These are phyloP conservation scores for Abrostola triplasia DNA, from an alignment of 2,888 invertebrate species.

Conservation along the genomic window DNA sequence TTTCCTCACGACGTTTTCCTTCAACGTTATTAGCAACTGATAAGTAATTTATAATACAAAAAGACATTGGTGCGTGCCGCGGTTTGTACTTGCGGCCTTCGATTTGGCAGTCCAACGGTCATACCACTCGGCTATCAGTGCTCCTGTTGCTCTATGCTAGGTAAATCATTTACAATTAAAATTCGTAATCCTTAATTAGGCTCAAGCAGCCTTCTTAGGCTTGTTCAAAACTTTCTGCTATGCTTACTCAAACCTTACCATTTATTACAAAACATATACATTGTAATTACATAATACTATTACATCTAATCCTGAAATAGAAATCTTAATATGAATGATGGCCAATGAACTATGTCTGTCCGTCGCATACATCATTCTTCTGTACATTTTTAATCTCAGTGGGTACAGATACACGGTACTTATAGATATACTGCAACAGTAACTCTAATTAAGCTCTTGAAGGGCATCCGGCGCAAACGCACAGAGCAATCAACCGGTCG, in stretches of 20 bases:
- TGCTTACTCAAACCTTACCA: not conserved
- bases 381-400: slow-evolving; percentile 32
- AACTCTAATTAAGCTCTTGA: slow-evolving; percentile 72
- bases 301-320: slow-evolving; percentile 26
- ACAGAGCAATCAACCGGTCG: slow-evolving; percentile 79
- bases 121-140: too few species aligned
- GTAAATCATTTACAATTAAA: too few species aligned
- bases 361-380: slow-evolving; percentile 24
- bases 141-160: too few species aligned
- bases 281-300: not conserved
- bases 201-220: too few species aligned
- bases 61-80: too few species aligned
- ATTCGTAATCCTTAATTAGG: too few species aligned
- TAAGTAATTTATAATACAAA: too few species aligned
- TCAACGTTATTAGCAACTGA: too few species aligned
- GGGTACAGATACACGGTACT: slow-evolving; percentile 23
- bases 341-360: slow-evolving; percentile 26
- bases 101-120: too few species aligned
- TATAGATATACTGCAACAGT: slow-evolving; percentile 54
- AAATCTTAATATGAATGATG: slow-evolving; percentile 28
- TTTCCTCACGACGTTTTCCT: too few species aligned
- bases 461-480: slow-evolving; percentile 74
- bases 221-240: too few species aligned
- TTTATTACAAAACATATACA: not conserved
- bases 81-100: too few species aligned